Percentiles rank a stretch among this genome's conserved stretches.
Evolutionary conservation across 2,113 vertebrate genomes (phyloP).

Genomic region (Chiloscyllium plagiosum): DNA sequence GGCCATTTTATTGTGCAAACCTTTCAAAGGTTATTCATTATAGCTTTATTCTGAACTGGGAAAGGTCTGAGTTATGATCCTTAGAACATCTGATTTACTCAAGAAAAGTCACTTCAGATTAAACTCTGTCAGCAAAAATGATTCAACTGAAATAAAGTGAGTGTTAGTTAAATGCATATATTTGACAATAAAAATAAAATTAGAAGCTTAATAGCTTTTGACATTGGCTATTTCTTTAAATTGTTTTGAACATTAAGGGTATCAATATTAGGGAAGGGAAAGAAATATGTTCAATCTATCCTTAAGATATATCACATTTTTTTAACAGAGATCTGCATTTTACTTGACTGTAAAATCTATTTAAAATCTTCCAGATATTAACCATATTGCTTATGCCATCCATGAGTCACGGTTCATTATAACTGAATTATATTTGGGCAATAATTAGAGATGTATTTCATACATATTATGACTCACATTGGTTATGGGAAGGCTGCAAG

Average conservation of each 20-base stretch:
- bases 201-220: neutral
- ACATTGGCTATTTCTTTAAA: neutral
- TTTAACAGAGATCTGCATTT: neutral
- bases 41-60: neutral
- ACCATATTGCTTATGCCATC: neutral
- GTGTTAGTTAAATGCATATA: neutral
- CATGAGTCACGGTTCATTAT: neutral
- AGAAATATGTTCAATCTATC: neutral
- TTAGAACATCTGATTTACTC: neutral
- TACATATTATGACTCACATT: neutral
- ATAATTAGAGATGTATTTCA: neutral
- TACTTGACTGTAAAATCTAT: neutral
- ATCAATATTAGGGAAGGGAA: neutral
- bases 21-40: neutral
- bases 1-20: neutral
- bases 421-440: neutral
- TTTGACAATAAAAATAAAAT: neutral
- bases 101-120: neutral
- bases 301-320: neutral
- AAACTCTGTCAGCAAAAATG: neutral
- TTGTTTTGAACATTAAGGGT: neutral
- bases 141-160: neutral
- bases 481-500: neutral
- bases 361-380: neutral
- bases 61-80: neutral